Base-by-base conservation (phyloP, 2,797 vertebrate genomes). In the Linurgus olivaceus region DNA sequence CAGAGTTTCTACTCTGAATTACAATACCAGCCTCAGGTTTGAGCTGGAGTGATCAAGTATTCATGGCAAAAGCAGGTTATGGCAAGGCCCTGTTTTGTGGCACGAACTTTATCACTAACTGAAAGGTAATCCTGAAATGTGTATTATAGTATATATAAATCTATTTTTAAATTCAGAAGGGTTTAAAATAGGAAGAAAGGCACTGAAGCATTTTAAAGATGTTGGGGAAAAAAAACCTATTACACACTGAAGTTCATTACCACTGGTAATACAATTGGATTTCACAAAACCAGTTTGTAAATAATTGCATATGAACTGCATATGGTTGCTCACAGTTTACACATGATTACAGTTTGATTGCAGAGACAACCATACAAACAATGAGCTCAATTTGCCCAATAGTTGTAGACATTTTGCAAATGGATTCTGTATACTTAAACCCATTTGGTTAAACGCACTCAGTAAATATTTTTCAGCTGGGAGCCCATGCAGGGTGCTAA, bases 311-410 rank as follows among this genome's bases (percentile, higher is more conserved):
- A 95, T 85, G 95, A 96, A 97, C 88, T 87, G 82, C 91, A 96
- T 95, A 96, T 93, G 93, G 95, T 40, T 96, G 91, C 93, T 93
- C 92, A 95, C 77, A 72, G 94, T 97, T 97, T 96, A 96, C 96
- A 96, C 93, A 97, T 93, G 93, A 97, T 97, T 97, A 96, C 94
- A 91, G 84, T 78, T 96, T 94, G 96, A 97, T 94, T 97, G 96
- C 92, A 93, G 94, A 96, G 93, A 95, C 88, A 94, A 70, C 88
- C 97, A 74, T 42, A 96, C 93, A 97, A 97, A 97, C 96, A 97
- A 95, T 76, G 94, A 96, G 84, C 92, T 97, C 96, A 92, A 95
- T 97, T 97, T 97, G 94, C 87, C 78, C 92, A 92, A 72, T 86
- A 95, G 96, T 94, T 94, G 94, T 92, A 90, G 94, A 96, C 89